Base-by-base conservation (phyloP, 2,888 invertebrate species). In the Mimachlamys varia region DNA sequence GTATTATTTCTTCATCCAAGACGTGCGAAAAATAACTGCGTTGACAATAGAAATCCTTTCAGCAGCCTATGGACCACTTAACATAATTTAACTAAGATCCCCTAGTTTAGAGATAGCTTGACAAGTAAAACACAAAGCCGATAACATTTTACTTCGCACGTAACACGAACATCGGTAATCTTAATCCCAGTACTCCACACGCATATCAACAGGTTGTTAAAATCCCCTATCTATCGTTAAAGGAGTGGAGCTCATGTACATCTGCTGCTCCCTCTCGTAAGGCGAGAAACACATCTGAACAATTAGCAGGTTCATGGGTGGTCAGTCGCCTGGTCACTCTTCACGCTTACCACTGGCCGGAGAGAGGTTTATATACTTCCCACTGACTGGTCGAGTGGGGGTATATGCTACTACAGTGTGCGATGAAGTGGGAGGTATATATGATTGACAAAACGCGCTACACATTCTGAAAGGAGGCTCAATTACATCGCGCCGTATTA, bases 11-110 rank as follows among this genome's bases (percentile, higher is more conserved):
- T 76, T 27, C 33, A 33, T 76, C 33, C n/a, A 12, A 33, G 27
- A 76, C 33, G 76, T 76, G 76, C 17, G 76, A 76, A 76, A 76
- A 76, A 76, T 76, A 76, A 76, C 76, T 76, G 76, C 33, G 76
- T 76, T 76, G 76, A 76, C 76, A 76, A 76, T 27, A 15, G 76
- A 33, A 76, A 76, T 76, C 76, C 76, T 76, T 13, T 76, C 76
- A 33, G 33, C 76, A 15, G 33, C 33, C 62, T 76, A 76, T 33
- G 27, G 27, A 76, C 33, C 76, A 76, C 76, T 76, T 76, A 76
- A 76, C 76, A 76, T 76, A 76, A 76, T 76, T 76, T 76, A 76
- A 76, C 76, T 1, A 76, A 27, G 76, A 76, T 76, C 76, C 76
- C 76, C 33, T 76, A 76, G 76, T 76, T 76, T 76, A 76, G 76